Evolutionary conservation across 2,888 invertebrate species (phyloP), one percentile per base, ranked within the genome.

Genomic region (Dicyrtomina minuta): DNA sequence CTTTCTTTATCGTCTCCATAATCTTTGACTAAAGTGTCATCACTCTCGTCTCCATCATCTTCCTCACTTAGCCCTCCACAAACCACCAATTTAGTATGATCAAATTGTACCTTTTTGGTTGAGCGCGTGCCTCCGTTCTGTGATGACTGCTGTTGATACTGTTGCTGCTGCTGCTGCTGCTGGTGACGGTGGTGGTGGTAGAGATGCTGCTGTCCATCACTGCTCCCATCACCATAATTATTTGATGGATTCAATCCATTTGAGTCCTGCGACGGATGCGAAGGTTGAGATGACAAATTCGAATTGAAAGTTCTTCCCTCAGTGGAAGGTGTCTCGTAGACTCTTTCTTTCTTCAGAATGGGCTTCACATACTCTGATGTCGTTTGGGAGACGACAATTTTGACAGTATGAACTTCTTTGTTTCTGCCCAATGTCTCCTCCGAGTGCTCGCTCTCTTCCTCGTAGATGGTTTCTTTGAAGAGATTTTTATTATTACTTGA

Each of bases 91-190:
- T 59, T 51, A 27, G 61, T 70, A 24, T 61, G 70, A 62, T 75
- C 74, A 64, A 78, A 78, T 60, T 77, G 76, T 41, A 77, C 76
- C 61, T 77, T 76, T 62, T 77, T 78, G 65, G 72, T 72, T 26
- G 71, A 67, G 65, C 70, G 53, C 68, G 69, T 22, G 12, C 49
- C 27, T 20, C 13, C 53, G 33, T 33, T 33, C 33, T 33, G 33
- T 33, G 66, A 66, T 15, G n/a, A 33, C 49, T 20, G 13, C 55
- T 39, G 53, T n/a, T 33, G 27, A 3, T 51, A n/a, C 41, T 10
- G 8, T 15, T 56, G 44, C n/a, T 43, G 59, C 13, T 59, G 39
- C 22, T 60, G 43, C 22, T 60, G n/a, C 17, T 49, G 49, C n/a
- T 24, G 20, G 27, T 26, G 58, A 33, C 27, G 26, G 26, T 12